A percentile compares a stretch with the other conserved stretches of the same genome.
Conservation (phyloP, 2,797 vertebrate genomes). For the Sphaeramia orbicularis region DNA sequence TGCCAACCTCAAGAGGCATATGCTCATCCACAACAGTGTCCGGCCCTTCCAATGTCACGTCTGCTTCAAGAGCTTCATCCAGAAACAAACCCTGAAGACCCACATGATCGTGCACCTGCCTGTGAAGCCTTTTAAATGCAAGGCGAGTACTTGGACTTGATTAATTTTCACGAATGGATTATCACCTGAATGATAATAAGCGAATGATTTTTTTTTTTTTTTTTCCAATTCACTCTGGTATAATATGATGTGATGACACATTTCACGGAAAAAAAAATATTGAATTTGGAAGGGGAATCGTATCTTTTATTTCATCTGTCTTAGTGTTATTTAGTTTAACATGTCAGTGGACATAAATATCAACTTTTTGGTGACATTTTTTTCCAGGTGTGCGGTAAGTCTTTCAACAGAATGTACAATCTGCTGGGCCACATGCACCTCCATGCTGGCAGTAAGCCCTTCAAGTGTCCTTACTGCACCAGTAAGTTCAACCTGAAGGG, state of each 20-base stretch:
- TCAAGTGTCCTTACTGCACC: conserved; percentile 98
- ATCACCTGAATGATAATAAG: neutral
- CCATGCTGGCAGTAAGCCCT: conserved; percentile 96
- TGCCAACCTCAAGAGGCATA: conserved; percentile 98
- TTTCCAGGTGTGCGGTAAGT: conserved; percentile 96
- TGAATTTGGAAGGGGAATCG: conserved; percentile 12
- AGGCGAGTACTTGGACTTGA: conserved; percentile 79
- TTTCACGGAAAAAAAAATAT: conserved; percentile 22
- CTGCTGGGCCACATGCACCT: conserved; percentile 98
- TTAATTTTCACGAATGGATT: neutral
- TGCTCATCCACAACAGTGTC: conserved; percentile 98
- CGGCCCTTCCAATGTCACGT: conserved; percentile 98
- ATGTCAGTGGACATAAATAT: neutral
- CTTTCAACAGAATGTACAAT: conserved; percentile 99
- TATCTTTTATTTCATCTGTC: neutral
- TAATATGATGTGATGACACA: conserved; percentile 21
- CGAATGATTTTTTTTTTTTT: neutral
- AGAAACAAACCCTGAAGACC: conserved; percentile 99
- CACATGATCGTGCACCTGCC: conserved; percentile 99
- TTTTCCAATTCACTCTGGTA: conserved; percentile 1
- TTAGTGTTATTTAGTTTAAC: no score
- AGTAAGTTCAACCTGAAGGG: conserved; percentile 99
- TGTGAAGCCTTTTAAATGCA: conserved; percentile 98
- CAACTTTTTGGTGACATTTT: neutral
- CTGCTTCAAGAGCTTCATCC: conserved; percentile 99